Percentiles rank a stretch among this genome's conserved stretches.
Conservation (phyloP, 2,113 vertebrate genomes). For the Leiothrix lutea region DNA sequence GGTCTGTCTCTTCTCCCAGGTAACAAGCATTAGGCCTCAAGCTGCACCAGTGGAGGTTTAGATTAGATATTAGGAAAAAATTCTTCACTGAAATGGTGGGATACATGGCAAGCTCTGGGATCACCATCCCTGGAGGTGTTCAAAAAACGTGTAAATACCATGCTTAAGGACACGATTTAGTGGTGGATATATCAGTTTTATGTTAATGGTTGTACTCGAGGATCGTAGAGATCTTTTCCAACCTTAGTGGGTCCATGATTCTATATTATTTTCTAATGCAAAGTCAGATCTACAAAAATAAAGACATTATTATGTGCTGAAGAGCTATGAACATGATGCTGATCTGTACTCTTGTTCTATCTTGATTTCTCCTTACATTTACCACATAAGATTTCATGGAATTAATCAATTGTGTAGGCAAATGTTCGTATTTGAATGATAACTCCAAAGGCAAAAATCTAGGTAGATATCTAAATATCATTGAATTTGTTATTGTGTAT, state of each 20-base stretch:
- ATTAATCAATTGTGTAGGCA: neutral
- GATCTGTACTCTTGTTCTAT: neutral
- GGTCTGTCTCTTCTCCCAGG: neutral
- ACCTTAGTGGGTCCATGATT: neutral
- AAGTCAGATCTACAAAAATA: neutral
- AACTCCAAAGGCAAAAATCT: neutral
- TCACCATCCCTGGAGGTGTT: neutral
- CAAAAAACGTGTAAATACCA: neutral
- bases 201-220: neutral
- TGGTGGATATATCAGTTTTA: neutral
- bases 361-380: neutral
- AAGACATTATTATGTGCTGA: neutral
- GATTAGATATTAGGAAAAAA: neutral
- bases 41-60: neutral
- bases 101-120: neutral
- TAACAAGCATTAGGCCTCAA: neutral
- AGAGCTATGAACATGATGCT: neutral
- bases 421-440: neutral
- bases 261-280: neutral
- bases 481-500: neutral
- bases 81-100: neutral
- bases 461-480: neutral
- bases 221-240: neutral
- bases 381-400: neutral
- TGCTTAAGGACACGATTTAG: neutral